Conservation (phyloP, 30 jellyfish, hydroid and myxozoan genomes). For the Sanderia malayensis region DNA sequence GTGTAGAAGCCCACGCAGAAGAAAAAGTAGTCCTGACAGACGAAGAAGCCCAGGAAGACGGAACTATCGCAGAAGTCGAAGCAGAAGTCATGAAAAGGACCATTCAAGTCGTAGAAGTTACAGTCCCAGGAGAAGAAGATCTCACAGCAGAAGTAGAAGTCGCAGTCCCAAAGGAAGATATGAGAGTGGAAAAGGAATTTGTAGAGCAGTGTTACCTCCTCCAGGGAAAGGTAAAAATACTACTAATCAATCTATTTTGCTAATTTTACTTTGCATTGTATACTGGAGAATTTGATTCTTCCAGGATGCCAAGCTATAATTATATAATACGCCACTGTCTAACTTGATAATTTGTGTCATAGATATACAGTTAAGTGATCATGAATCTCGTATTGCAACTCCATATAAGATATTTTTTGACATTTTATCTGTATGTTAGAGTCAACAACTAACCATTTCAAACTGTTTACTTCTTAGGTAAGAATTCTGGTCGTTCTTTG, state of each 20-base stretch:
- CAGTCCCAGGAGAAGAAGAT: constrained; percentile 55
- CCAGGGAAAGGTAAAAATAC: constrained; percentile 60
- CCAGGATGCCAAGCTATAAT: no score
- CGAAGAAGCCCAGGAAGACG: constrained; percentile 39
- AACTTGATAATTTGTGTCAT: no score
- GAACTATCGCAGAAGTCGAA: constrained; percentile 17
- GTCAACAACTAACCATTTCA: no score
- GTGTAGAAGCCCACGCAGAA: constrained; percentile 25
- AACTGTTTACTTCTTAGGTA: no score
- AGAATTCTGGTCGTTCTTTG: constrained; percentile 49
- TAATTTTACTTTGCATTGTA: no score
- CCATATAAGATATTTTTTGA: no score
- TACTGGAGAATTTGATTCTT: no score
- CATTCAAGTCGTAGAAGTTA: constrained; percentile 19
- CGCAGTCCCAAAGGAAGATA: constrained; percentile 68
- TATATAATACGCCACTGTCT: no score
- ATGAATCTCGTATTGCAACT: no score
- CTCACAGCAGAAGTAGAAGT: constrained; percentile 69
- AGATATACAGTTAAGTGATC: no score
- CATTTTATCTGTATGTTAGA: no score
- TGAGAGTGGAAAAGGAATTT: constrained; percentile 69
- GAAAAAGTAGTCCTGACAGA: constrained; percentile 55
- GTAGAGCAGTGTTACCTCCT: constrained; percentile 87
- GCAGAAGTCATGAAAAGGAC: constrained; percentile 50
- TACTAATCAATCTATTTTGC: no score